Evolutionary conservation across 1,140 invertebrate species (phyloP), one percentile per base, ranked within the genome.

Genomic region (Hyposmocoma kahamanoa): DNA sequence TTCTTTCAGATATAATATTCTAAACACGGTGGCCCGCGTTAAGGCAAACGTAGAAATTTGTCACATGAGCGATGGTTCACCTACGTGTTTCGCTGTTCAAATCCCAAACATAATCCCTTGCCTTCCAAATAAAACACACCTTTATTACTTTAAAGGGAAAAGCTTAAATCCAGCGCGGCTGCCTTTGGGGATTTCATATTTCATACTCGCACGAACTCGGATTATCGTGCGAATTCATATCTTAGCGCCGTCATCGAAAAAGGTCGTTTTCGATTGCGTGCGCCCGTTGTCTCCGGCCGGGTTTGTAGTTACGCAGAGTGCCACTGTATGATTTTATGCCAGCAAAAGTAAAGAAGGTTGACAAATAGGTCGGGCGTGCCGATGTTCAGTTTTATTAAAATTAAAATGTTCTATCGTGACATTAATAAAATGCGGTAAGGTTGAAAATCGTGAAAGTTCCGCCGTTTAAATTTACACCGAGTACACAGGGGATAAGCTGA

Each of bases 31-130:
- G 61, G 46, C 59, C 65, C 71, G 66, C 77, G 82, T 82, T 82
- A 83, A 84, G 74, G 82, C 76, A 85, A 85, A 83, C 77, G 82
- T 74, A 80, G 72, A 82, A 85, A 85, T 85, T 85, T 85, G 79
- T 85, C 79, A 85, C 79, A 83, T 85, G 82, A 85, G 79, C 82
- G 82, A 85, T 85, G 82, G 82, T 73, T 76, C 78, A 80, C 76
- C 79, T 83, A 85, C 82, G 82, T 85, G 82, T 83, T 80, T 73
- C 73, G 69, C 56, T 67, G 67, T 71, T 70, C 66, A 75, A 81
- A 77, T 84, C 77, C 77, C 75, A 76, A 82, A 81, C 76, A 82
- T 80, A 82, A 84, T 82, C 73, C 67, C 58, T 64, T 58, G 47
- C 50, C 43, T 65, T 64, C 53, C 77, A 76, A 81, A 82, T 84